Conservation (phyloP, 2,113 vertebrate species). For the Phainopepla nitens region DNA sequence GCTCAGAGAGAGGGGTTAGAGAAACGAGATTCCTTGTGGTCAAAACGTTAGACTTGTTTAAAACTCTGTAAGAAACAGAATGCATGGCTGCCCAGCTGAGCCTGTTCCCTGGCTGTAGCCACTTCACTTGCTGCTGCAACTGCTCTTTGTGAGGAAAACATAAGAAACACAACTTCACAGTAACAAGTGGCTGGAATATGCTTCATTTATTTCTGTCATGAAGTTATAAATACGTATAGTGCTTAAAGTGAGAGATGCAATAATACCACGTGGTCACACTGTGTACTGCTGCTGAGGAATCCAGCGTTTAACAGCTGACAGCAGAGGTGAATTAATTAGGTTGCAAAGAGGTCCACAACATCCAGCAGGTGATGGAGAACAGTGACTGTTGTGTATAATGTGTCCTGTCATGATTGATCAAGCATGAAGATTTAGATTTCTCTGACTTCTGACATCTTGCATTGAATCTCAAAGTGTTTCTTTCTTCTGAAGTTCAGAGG, state of each 20-base stretch:
- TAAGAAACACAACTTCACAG: not conserved
- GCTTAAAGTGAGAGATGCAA: not conserved
- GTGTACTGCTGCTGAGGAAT: not conserved
- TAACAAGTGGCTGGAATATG: not conserved
- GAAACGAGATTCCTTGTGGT: not conserved
- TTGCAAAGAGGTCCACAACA: rapidly evolving
- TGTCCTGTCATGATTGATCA: not conserved
- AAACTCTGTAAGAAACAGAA: not conserved
- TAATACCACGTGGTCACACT: not conserved
- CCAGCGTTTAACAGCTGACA: not conserved
- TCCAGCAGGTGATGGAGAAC: not conserved
- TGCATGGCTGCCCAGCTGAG: not conserved
- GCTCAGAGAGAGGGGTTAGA: not conserved
- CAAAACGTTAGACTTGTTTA: not conserved
- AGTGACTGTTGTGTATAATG: not conserved
- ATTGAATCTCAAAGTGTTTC: not conserved
- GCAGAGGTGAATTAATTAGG: not conserved
- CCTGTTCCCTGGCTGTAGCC: not conserved
- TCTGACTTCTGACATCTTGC: not conserved
- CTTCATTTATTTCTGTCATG: not conserved
- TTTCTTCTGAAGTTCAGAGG: not conserved
- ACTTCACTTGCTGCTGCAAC: not conserved
- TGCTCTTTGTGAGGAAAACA: not conserved
- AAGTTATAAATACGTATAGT: not conserved
- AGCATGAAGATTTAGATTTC: not conserved